Conservation (phyloP, 2,797 vertebrate species). For the Apogon hyalosoma region DNA sequence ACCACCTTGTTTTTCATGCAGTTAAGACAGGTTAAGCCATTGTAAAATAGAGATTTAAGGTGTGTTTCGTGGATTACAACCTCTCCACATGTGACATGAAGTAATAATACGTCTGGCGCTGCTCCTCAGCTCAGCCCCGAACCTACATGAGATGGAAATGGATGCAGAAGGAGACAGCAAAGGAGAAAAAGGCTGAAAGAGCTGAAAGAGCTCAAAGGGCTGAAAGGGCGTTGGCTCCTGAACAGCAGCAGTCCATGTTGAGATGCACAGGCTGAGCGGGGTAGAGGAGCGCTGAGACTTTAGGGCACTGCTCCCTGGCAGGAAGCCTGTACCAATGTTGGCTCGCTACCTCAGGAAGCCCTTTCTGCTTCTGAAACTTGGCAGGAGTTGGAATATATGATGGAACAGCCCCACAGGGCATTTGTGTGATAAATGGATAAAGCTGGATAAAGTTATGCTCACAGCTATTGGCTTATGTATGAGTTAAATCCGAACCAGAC, state of each 20-base stretch:
- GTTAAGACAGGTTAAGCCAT: background rate
- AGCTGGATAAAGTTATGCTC: constrained; percentile 67
- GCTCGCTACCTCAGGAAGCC: constrained; percentile 66
- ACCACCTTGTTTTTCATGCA: constrained; percentile 1
- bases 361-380: constrained; percentile 65
- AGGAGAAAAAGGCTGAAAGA: constrained; percentile 6
- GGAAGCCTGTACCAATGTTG: constrained; percentile 58
- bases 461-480: constrained; percentile 60
- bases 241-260: constrained; percentile 59
- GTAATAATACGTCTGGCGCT: background rate
- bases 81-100: background rate
- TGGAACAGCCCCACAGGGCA: constrained; percentile 64
- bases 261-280: constrained; percentile 51
- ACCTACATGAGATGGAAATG: constrained; percentile 24
- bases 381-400: constrained; percentile 66
- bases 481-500: constrained; percentile 50
- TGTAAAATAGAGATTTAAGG: background rate
- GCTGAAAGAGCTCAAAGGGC: no score
- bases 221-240: constrained; percentile 45
- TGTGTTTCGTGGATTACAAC: constrained; percentile 1
- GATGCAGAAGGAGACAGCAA: constrained; percentile 20
- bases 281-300: constrained; percentile 47
- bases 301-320: constrained; percentile 63
- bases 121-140: background rate
- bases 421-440: constrained; percentile 72